These are phyloP conservation scores for Agriopis aurantiaria DNA, from an alignment of 2,888 invertebrate species.

Conservation along the genomic window DNA sequence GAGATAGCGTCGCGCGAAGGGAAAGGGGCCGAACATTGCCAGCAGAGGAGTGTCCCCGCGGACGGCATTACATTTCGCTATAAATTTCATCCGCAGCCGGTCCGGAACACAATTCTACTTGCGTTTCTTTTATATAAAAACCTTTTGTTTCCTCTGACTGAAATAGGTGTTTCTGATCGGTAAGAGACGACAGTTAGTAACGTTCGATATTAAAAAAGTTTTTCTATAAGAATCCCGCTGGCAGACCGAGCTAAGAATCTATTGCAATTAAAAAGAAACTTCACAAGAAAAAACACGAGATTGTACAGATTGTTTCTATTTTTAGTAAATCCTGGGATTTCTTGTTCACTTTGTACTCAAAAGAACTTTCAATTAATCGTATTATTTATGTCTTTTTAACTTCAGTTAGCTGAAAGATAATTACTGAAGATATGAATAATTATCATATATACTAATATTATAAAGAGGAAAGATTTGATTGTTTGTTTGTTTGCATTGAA, in stretches of 20 bases:
- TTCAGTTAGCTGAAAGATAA: neutral
- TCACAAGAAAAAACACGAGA: conserved; percentile 54
- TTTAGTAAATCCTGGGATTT: conserved; percentile 11
- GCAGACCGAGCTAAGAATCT: conserved; percentile 62
- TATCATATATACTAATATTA: too few relatives aligned
- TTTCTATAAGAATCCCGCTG: conserved; percentile 68
- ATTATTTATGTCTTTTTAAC: neutral
- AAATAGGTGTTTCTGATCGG: conserved; percentile 76
- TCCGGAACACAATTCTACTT: conserved; percentile 66
- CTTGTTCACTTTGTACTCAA: conserved; percentile 5
- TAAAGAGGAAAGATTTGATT: too few relatives aligned
- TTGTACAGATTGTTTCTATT: conserved; percentile 45
- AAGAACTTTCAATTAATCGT: neutral
- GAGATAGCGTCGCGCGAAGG: conserved; percentile 57
- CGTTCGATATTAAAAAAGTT: conserved; percentile 84
- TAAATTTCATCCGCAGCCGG: conserved; percentile 70
- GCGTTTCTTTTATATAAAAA: conserved; percentile 73
- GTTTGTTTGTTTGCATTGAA: too few relatives aligned
- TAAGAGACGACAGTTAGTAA: conserved; percentile 68
- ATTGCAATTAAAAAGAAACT: conserved; percentile 68
- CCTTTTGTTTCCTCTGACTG: conserved; percentile 72
- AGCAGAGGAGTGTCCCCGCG: conserved; percentile 59
- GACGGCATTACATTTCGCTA: conserved; percentile 72
- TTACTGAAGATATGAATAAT: neutral
- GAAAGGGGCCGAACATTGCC: conserved; percentile 54